phyloP scores from a whole-genome alignment of 2,888 invertebrate genomes.

The Limnephilus marmoratus region DNA sequence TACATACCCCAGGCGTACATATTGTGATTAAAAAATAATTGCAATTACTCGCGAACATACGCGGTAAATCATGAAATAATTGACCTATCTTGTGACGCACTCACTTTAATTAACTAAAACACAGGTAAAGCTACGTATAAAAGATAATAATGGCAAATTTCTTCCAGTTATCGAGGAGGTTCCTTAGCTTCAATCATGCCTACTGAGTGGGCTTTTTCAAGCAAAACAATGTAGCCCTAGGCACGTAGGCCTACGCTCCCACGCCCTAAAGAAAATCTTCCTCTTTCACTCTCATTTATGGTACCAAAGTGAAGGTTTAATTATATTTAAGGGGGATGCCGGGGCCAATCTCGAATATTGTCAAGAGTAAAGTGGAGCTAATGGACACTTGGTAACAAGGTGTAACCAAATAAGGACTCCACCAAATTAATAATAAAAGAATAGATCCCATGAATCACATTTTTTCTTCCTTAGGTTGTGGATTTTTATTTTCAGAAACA shows the following conservation, averaged over 20 bases:
- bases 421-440: not conserved
- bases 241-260: not conserved
- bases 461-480: not conserved
- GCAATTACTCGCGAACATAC: too few relatives aligned
- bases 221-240: constrained; percentile 16
- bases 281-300: constrained; percentile 6
- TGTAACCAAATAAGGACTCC: not conserved
- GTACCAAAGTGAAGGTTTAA: constrained; percentile 51
- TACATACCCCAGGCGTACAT: too few relatives aligned
- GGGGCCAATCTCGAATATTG: not conserved
- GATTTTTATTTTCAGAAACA: not conserved
- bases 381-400: constrained; percentile 17
- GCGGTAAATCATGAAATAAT: not conserved
- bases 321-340: constrained; percentile 34
- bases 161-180: not conserved
- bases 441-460: not conserved
- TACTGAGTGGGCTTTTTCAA: not conserved
- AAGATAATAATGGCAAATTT: not conserved
- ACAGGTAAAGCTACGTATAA: not conserved
- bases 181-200: not conserved
- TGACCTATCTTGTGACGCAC: too few relatives aligned
- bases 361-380: constrained; percentile 5
- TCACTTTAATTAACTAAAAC: not conserved
- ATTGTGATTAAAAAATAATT: not conserved
- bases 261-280: constrained; percentile 13